phyloP scores from a whole-genome alignment of 1,140 invertebrate genomes.

The Drosophila subobscura region DNA sequence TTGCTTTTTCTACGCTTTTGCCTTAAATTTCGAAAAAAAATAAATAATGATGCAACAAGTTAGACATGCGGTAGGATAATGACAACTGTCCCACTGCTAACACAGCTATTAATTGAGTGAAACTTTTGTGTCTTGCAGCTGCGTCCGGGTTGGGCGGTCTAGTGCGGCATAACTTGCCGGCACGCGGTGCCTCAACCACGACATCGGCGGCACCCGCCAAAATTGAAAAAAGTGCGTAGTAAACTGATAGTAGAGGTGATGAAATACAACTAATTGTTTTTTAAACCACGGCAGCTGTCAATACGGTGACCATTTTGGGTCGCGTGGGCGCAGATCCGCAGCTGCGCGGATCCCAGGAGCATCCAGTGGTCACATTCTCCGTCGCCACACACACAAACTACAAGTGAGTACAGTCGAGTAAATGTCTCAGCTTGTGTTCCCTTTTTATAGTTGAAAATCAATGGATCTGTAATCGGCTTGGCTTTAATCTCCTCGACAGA shows the following conservation, averaged over 20 bases:
- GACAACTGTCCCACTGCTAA: no score
- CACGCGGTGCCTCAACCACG: slow-evolving; percentile 54
- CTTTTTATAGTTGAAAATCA: not conserved
- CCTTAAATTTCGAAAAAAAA: slow-evolving; percentile 3
- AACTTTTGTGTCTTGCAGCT: slow-evolving; percentile 24
- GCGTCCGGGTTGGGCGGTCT: slow-evolving; percentile 42
- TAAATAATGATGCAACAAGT: slow-evolving; percentile 71
- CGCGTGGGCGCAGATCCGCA: slow-evolving; percentile 94
- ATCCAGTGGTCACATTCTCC: slow-evolving; percentile 95
- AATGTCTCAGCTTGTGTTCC: slow-evolving; percentile 21
- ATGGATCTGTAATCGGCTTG: not conserved
- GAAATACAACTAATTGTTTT: slow-evolving; percentile 1
- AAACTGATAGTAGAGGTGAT: not conserved
- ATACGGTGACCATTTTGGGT: slow-evolving; percentile 93
- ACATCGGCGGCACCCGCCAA: slow-evolving; percentile 68
- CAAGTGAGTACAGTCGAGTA: slow-evolving; percentile 80
- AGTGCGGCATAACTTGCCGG: slow-evolving; percentile 27
- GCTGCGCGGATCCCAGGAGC: slow-evolving; percentile 90
- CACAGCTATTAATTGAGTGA: no score
- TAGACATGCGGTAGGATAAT: slow-evolving; percentile 53
- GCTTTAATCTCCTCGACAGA: slow-evolving; percentile 32
- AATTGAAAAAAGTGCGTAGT: slow-evolving; percentile 78
- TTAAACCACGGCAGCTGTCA: slow-evolving; percentile 88
- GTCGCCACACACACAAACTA: slow-evolving; percentile 95
- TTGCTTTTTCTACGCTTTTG: not conserved